Percentiles rank a stretch among this genome's conserved stretches.
phyloP scores from a whole-genome alignment of 2,797 vertebrate species.

The Oreochromis mossambicus region DNA sequence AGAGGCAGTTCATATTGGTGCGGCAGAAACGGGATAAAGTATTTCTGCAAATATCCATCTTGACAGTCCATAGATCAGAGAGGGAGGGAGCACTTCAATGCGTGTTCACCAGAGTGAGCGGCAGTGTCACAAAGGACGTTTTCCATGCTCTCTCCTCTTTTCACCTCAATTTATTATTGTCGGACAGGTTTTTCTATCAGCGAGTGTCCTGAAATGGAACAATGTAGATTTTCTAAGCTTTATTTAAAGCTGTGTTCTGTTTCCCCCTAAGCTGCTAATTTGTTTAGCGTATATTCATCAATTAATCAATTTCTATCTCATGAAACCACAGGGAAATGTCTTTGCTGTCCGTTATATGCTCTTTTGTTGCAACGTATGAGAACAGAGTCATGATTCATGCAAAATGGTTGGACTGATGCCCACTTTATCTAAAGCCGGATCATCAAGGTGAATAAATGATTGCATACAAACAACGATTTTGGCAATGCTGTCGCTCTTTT shows the following conservation, averaged over 20 bases:
- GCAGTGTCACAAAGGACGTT: conserved; percentile 56
- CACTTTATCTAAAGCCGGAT: background rate
- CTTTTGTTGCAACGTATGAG: background rate
- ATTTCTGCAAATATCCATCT: conserved; percentile 64
- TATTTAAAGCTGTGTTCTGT: background rate
- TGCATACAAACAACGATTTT: background rate
- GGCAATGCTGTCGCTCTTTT: background rate
- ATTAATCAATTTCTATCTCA: background rate
- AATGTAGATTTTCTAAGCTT: background rate
- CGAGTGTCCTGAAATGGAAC: conserved; percentile 6
- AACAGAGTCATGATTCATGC: background rate
- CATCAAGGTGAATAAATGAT: background rate
- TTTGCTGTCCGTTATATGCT: background rate
- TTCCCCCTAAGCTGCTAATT: background rate
- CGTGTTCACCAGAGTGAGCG: conserved; percentile 59
- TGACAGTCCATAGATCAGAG: conserved; percentile 74
- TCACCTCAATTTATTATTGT: conserved; percentile 67
- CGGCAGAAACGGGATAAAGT: conserved; percentile 59
- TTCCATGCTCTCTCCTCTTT: conserved; percentile 49
- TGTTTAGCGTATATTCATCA: background rate
- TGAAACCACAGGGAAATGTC: background rate
- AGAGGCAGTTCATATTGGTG: conserved; percentile 53
- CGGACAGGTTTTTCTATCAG: conserved; percentile 33
- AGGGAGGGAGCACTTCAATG: conserved; percentile 47
- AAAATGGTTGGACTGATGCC: background rate